phyloP scores from a whole-genome alignment of 2,113 vertebrate species.

The Crotalus horridus region DNA sequence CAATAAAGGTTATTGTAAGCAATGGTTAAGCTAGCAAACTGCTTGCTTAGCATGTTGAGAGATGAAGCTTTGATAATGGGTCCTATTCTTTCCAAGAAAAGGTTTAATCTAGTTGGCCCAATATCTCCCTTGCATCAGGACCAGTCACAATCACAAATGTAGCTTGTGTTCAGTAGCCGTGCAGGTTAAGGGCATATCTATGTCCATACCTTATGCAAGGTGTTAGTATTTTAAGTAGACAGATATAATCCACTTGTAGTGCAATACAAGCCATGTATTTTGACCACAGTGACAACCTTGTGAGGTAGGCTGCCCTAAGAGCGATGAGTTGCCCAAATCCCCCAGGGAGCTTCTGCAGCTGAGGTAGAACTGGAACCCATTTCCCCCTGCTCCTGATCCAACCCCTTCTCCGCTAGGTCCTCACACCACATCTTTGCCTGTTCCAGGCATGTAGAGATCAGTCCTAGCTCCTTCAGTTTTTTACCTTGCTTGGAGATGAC shows the following conservation, averaged over 20 bases:
- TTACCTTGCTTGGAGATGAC: background rate
- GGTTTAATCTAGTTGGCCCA: background rate
- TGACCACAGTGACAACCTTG: background rate
- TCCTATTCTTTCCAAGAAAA: background rate
- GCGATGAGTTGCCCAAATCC: background rate
- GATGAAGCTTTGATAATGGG: background rate
- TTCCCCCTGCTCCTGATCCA: background rate
- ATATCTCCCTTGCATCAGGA: background rate
- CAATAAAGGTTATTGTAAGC: background rate
- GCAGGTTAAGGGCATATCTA: background rate
- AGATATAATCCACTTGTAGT: background rate
- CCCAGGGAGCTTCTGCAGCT: background rate
- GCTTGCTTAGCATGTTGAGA: background rate
- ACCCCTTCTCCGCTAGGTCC: background rate
- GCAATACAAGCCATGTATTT: background rate
- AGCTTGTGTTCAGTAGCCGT: background rate
- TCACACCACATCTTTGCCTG: background rate
- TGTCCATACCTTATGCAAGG: background rate
- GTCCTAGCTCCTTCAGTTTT: background rate
- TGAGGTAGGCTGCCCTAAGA: background rate
- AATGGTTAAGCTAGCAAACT: background rate
- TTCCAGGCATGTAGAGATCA: background rate
- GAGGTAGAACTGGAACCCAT: background rate
- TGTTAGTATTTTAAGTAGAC: background rate
- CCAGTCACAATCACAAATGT: background rate